A percentile compares a stretch with the other conserved stretches of the same genome.
phyloP scores from a whole-genome alignment of 2,113 vertebrate genomes.

The Poeciliopsis turrubarensis region DNA sequence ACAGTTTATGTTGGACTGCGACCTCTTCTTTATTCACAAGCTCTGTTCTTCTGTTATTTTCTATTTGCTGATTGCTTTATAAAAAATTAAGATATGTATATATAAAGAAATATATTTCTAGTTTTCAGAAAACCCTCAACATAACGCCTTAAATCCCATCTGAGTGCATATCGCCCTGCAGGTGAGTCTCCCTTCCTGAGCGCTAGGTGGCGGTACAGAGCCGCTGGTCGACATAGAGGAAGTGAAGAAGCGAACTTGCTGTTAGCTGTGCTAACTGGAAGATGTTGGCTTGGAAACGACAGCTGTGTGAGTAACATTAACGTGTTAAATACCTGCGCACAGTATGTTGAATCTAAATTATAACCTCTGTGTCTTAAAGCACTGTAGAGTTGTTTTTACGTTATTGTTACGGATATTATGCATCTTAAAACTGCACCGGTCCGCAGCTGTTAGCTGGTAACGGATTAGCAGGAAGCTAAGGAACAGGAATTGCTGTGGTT shows the following conservation, averaged over 20 bases:
- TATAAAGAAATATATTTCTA: conserved; percentile 9
- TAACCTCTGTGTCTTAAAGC: not conserved
- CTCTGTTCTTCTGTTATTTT: no score
- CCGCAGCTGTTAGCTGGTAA: conserved; percentile 2
- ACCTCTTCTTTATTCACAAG: no score
- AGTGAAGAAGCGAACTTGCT: conserved; percentile 55
- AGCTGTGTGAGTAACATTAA: conserved; percentile 45
- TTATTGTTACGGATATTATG: not conserved
- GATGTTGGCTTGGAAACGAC: conserved; percentile 44
- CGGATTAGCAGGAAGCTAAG: conserved; percentile 12
- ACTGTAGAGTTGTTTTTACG: not conserved
- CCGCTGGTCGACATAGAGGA: not conserved
- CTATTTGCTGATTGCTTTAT: no score
- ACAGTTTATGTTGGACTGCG: no score
- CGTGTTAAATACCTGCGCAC: not conserved
- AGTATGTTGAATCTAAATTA: not conserved
- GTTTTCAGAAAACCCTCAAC: conserved; percentile 38
- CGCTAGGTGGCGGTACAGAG: not conserved
- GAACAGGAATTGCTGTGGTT: not conserved
- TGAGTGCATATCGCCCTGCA: not conserved
- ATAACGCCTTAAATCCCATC: not conserved
- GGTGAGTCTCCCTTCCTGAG: not conserved
- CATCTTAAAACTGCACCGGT: not conserved
- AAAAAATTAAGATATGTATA: not conserved
- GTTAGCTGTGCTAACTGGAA: conserved; percentile 16